Evolutionary conservation across 2,113 vertebrate species (phyloP).

Genomic region (Synodontis membranacea): DNA sequence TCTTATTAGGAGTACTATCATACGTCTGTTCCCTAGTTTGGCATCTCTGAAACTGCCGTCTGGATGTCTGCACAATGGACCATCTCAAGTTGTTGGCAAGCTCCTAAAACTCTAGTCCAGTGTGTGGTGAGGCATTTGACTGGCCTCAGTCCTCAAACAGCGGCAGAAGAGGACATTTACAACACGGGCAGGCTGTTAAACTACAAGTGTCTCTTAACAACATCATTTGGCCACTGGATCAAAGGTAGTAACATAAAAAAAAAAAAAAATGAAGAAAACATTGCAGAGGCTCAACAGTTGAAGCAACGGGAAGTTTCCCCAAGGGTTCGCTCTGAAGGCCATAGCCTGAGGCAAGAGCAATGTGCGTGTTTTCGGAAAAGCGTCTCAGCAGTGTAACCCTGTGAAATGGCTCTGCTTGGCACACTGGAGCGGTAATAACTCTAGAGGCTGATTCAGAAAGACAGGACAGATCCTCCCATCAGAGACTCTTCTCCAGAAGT

Average conservation of each 20-base stretch:
- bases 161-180: constrained; percentile 45
- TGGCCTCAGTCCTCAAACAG: constrained; percentile 6
- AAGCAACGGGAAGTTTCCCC: constrained; percentile 20
- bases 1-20: too few species aligned
- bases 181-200: constrained; percentile 59
- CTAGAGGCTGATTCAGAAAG: constrained; percentile 45
- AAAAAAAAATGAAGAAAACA: constrained; percentile 13
- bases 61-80: neutral
- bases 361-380: constrained; percentile 16
- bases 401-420: constrained; percentile 24
- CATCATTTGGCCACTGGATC: constrained; percentile 63
- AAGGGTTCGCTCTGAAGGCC: constrained; percentile 24
- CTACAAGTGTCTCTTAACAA: constrained; percentile 54
- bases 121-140: constrained; percentile 9
- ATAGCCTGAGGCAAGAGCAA: constrained; percentile 25
- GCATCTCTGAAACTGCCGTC: constrained; percentile 3
- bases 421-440: constrained; percentile 32
- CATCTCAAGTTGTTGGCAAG: constrained; percentile 1
- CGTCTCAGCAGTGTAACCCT: constrained; percentile 3
- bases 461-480: constrained; percentile 50
- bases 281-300: constrained; percentile 12
- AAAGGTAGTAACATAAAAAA: constrained; percentile 48
- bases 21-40: neutral
- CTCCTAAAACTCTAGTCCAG: constrained; percentile 8
- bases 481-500: constrained; percentile 50